phyloP scores from a whole-genome alignment of 2,888 invertebrate genomes.

The Tricholauxania praeusta region DNA sequence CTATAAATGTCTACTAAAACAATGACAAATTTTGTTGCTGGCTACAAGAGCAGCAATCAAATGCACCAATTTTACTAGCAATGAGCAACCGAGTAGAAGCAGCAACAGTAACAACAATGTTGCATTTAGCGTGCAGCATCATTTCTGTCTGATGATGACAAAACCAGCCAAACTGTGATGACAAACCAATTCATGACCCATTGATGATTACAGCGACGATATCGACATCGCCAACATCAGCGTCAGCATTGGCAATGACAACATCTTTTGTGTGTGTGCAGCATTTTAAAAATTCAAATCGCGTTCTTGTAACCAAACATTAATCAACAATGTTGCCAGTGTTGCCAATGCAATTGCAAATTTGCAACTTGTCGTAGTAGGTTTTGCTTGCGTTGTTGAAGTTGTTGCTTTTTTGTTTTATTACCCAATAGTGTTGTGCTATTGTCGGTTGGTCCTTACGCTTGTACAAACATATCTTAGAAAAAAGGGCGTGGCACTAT shows the following conservation, averaged over 20 bases:
- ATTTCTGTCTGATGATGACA: neutral
- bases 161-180: neutral
- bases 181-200: slow-evolving; percentile 22
- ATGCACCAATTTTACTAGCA: too few species aligned
- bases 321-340: slow-evolving; percentile 39
- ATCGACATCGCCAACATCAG: neutral
- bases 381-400: neutral
- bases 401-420: too few species aligned
- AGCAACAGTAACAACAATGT: slow-evolving; percentile 8
- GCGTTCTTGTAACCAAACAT: slow-evolving; percentile 33
- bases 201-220: neutral
- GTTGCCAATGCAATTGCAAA: slow-evolving; percentile 25
- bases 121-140: neutral
- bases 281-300: slow-evolving; percentile 25
- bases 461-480: too few species aligned
- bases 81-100: too few species aligned
- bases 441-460: too few species aligned
- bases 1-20: too few species aligned
- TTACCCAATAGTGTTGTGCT: too few species aligned
- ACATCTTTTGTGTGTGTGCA: slow-evolving; percentile 16
- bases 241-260: neutral
- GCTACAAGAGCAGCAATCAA: too few species aligned
- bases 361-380: neutral
- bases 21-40: too few species aligned
- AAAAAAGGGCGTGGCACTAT: too few species aligned